phyloP scores from a whole-genome alignment of 2,797 vertebrate species.

The Premnoplex brunnescens region DNA sequence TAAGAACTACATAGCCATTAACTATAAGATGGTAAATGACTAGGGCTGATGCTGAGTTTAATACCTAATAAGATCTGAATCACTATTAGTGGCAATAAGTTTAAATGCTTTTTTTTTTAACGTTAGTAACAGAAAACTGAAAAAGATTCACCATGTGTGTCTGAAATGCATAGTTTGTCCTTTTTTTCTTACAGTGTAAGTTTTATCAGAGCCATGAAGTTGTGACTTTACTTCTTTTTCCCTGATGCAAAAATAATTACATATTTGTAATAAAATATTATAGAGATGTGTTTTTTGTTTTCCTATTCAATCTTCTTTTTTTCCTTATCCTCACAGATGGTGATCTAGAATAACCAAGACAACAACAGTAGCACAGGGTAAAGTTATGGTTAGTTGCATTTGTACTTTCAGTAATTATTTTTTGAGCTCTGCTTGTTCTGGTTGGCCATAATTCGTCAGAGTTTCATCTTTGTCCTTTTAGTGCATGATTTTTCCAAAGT shows the following conservation, averaged over 20 bases:
- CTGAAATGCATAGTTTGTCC: neutral
- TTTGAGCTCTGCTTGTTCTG: neutral
- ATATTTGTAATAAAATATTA: neutral
- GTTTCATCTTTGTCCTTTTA: neutral
- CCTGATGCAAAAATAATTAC: neutral
- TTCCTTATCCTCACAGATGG: neutral
- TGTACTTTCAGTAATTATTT: neutral
- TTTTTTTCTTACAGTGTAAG: neutral
- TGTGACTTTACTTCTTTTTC: neutral
- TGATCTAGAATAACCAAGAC: neutral
- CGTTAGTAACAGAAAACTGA: neutral
- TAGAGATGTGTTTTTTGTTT: neutral
- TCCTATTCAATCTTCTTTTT: neutral
- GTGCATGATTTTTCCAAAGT: neutral
- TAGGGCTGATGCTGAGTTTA: neutral
- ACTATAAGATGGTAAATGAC: neutral
- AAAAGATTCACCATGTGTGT: neutral
- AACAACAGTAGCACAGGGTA: neutral
- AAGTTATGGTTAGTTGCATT: constrained; percentile 15
- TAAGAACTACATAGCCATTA: neutral
- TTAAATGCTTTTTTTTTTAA: neutral
- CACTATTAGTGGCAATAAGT: neutral
- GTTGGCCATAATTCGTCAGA: neutral
- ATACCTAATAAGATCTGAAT: neutral
- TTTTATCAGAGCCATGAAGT: neutral